Conservation (phyloP, 2,888 invertebrate species). For the Caenorhabditis angaria region DNA sequence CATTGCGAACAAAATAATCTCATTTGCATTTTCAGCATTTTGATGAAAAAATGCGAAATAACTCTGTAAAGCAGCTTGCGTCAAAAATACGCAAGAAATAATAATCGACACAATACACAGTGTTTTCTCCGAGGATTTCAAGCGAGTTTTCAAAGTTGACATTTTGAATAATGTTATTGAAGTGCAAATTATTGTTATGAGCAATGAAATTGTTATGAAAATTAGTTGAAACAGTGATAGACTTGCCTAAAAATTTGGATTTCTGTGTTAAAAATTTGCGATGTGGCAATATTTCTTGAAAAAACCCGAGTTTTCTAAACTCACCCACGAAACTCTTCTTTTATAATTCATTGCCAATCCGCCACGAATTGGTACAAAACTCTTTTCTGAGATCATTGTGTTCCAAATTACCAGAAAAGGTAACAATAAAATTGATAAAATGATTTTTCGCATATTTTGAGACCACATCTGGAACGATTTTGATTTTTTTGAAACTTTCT, state of each 20-base stretch:
- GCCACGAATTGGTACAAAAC: conserved; percentile 17
- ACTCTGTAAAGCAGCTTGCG: conserved; percentile 10
- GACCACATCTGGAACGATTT: conserved; percentile 26
- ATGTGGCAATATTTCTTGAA: not conserved
- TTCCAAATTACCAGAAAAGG: conserved; percentile 32
- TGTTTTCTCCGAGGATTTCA: conserved; percentile 25
- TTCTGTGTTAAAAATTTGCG: too few relatives aligned
- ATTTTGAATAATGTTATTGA: conserved; percentile 22
- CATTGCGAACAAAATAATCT: not conserved
- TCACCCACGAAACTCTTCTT: conserved; percentile 15
- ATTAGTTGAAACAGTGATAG: conserved; percentile 29
- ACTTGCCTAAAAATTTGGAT: conserved; percentile 15
- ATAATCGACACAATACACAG: conserved; percentile 29
- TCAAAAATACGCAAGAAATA: conserved; percentile 13
- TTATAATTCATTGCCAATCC: conserved; percentile 26
- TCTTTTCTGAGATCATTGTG: conserved; percentile 18
- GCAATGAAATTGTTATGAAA: conserved; percentile 16
- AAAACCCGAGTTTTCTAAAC: not conserved
- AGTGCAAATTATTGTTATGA: conserved; percentile 21
- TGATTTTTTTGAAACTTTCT: not conserved
- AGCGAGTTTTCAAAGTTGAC: conserved; percentile 26
- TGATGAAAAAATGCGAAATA: conserved; percentile 20
- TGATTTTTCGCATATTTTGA: conserved; percentile 12
- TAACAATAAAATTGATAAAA: conserved; percentile 6
- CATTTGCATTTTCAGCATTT: not conserved